These are phyloP conservation scores for Drosophila testacea DNA, from an alignment of 2,888 invertebrate species.

Conservation along the genomic window DNA sequence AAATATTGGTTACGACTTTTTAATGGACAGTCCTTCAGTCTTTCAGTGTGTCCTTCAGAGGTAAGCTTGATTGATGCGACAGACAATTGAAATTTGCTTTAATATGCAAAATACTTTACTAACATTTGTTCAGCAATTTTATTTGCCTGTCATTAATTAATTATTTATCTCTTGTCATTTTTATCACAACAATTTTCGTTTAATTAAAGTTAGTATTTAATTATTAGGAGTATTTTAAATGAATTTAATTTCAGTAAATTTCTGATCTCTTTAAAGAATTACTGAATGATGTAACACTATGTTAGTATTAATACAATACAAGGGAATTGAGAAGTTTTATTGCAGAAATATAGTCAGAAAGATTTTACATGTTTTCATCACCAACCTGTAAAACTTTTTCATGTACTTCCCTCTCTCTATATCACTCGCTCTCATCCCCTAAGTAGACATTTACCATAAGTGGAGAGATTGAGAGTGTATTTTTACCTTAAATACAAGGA, in stretches of 20 bases:
- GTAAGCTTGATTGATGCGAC: slow-evolving; percentile 25
- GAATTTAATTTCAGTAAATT: not conserved
- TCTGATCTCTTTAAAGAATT: slow-evolving; percentile 2
- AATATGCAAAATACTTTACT: slow-evolving; percentile 1
- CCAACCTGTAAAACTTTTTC: slow-evolving; percentile 44
- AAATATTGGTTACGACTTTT: slow-evolving; percentile 28
- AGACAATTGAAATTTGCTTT: not conserved
- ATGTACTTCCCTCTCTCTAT: slow-evolving; percentile 27
- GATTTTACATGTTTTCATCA: slow-evolving; percentile 53
- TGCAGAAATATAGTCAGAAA: slow-evolving; percentile 48
- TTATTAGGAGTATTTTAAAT: not conserved
- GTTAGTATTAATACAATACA: slow-evolving; percentile 26
- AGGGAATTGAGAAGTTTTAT: slow-evolving; percentile 52
- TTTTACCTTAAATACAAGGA: slow-evolving; percentile 9
- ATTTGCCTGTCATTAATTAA: slow-evolving; percentile 4
- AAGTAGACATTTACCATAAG: slow-evolving; percentile 1
- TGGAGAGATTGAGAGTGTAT: slow-evolving; percentile 10
- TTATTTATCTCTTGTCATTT: not conserved
- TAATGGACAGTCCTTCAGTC: slow-evolving; percentile 16
- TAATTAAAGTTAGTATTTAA: slow-evolving; percentile 10
- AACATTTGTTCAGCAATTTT: slow-evolving; percentile 12
- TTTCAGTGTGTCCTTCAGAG: slow-evolving; percentile 5
- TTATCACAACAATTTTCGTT: not conserved
- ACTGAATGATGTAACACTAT: slow-evolving; percentile 19
- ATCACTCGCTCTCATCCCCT: not conserved